Percentiles rank a stretch among this genome's conserved stretches.
Evolutionary conservation across 2,113 vertebrate genomes (phyloP).

Genomic region (Platysteira castanea): DNA sequence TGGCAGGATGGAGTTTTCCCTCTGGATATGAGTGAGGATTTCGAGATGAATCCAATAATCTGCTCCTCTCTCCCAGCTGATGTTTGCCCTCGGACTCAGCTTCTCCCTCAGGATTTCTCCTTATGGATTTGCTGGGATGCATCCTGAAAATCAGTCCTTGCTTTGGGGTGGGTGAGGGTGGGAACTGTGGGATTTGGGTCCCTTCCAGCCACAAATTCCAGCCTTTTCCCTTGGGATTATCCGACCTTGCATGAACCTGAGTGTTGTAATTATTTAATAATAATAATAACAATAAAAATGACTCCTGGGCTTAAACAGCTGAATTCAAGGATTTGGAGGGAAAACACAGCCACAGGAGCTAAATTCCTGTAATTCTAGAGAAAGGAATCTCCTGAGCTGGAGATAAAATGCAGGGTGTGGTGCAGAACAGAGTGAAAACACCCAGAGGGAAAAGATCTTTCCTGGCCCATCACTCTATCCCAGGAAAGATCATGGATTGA

Average conservation of each 20-base stretch:
- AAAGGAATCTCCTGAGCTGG: background rate
- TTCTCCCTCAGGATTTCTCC: background rate
- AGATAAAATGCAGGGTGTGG: background rate
- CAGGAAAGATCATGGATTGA: background rate
- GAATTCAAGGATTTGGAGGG: background rate
- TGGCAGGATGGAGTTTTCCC: background rate
- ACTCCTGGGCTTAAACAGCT: background rate
- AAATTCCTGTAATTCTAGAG: background rate
- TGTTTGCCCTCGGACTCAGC: background rate
- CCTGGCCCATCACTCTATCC: background rate
- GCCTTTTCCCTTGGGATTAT: background rate
- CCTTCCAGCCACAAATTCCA: background rate
- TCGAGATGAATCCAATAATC: background rate
- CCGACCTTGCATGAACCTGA: background rate
- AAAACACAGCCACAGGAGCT: background rate
- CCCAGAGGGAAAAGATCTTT: background rate
- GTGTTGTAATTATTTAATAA: background rate
- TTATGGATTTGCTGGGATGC: background rate
- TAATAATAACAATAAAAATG: background rate
- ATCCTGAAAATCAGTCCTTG: background rate
- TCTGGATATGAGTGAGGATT: background rate
- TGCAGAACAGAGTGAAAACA: background rate
- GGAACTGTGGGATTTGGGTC: background rate
- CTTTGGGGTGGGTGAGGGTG: background rate
- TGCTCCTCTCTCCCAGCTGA: background rate